These are phyloP conservation scores for Lepas anatifera DNA, from an alignment of 2,888 invertebrate species.

Conservation along the genomic window DNA sequence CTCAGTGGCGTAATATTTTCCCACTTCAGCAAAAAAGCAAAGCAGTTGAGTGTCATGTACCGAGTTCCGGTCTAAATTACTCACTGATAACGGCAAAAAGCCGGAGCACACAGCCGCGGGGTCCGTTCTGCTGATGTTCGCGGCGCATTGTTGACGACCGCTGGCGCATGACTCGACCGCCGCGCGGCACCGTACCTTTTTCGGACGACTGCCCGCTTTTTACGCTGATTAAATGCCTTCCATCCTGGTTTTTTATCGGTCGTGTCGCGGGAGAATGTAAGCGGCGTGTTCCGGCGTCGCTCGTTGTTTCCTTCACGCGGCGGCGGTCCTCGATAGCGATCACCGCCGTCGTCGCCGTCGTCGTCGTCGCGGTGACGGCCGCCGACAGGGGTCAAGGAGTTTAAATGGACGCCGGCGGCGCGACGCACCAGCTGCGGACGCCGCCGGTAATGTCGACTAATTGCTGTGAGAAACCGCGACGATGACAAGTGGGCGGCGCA, in stretches of 20 bases:
- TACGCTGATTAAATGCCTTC: constrained; percentile 5
- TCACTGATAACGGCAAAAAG: neutral
- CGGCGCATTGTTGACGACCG: neutral
- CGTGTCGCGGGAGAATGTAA: neutral
- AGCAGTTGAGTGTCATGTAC: no score
- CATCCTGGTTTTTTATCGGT: neutral
- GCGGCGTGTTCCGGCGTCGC: constrained; percentile 1
- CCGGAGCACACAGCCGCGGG: neutral
- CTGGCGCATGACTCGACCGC: neutral
- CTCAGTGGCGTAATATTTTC: no score
- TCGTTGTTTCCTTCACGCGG: constrained; percentile 1
- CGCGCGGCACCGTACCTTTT: neutral
- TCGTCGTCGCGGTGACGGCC: neutral
- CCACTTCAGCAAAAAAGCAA: no score
- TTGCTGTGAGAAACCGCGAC: constrained; percentile 1
- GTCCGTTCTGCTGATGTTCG: neutral
- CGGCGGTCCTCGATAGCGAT: neutral
- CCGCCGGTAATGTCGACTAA: neutral
- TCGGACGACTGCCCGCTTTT: neutral
- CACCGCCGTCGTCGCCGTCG: neutral
- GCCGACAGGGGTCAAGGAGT: neutral
- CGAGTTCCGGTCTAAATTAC: neutral
- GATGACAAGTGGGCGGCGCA: neutral
- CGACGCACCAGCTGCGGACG: neutral
- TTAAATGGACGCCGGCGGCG: neutral